phyloP scores from a whole-genome alignment of 2,888 invertebrate genomes.

The Zonitis immaculata region DNA sequence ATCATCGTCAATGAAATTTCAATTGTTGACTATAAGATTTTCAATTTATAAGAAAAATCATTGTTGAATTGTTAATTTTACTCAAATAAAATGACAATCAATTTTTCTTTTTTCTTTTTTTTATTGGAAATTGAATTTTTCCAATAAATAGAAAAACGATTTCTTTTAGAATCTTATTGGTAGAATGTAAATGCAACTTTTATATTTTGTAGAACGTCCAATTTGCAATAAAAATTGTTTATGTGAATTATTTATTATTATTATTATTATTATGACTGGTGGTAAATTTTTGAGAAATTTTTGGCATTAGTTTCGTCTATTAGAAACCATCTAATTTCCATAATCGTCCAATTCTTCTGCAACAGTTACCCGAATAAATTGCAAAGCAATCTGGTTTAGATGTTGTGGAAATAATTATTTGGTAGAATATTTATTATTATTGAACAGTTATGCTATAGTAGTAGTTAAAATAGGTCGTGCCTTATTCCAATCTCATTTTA shows the following conservation, averaged over 20 bases:
- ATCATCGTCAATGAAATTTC: too few species aligned
- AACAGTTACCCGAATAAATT: not conserved
- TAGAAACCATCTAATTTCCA: not conserved
- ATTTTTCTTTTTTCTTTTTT: too few species aligned
- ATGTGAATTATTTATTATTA: too few species aligned
- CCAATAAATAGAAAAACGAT: too few species aligned
- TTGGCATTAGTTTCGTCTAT: not conserved
- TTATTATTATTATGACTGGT: not conserved
- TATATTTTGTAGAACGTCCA: too few species aligned
- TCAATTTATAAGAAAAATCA: too few species aligned
- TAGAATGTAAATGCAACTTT: too few species aligned
- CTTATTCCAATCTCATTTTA: not conserved
- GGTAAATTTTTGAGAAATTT: not conserved
- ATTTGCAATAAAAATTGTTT: not conserved
- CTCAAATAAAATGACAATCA: too few species aligned
- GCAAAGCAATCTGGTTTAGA: not conserved
- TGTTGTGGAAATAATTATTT: not conserved
- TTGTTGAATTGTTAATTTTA: too few species aligned
- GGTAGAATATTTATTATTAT: not conserved
- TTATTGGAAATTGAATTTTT: too few species aligned
- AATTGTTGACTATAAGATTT: too few species aligned
- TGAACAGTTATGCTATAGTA: not conserved
- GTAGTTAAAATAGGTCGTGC: not conserved
- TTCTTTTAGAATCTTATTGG: too few species aligned
- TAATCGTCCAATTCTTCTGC: not conserved